phyloP scores from a whole-genome alignment of 2,113 vertebrate species.

The Willisornis vidua region DNA sequence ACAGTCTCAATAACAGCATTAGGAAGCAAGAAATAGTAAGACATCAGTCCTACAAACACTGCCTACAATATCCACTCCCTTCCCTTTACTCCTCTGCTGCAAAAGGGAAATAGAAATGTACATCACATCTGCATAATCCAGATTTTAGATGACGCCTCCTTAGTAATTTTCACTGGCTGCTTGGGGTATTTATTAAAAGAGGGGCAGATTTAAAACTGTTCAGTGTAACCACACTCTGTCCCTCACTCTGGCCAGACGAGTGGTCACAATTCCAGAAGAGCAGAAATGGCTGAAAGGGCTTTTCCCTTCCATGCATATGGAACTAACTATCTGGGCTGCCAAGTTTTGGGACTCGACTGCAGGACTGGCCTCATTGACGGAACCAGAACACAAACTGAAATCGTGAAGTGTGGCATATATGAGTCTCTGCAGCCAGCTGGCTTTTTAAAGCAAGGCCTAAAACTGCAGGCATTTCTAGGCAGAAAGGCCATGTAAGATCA shows the following conservation, averaged over 20 bases:
- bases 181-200: neutral
- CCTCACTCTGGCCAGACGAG: neutral
- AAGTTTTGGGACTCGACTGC: neutral
- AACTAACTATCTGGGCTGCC: neutral
- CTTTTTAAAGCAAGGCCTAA: neutral
- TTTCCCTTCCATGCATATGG: constrained; percentile 7
- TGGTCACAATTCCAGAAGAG: constrained; percentile 18
- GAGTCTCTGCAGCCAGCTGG: neutral
- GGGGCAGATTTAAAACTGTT: neutral
- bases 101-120: neutral
- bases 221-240: neutral
- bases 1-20: neutral
- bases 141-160: neutral
- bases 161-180: neutral
- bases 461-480: neutral
- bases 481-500: neutral
- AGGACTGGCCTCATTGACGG: neutral
- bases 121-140: neutral
- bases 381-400: neutral
- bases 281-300: neutral
- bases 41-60: neutral
- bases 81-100: neutral
- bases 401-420: neutral
- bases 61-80: neutral
- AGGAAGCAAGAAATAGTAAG: neutral